Percentiles rank a stretch among this genome's conserved stretches.
These are phyloP conservation scores for Gymnodraco acuticeps DNA, from an alignment of 2,797 vertebrate species.

Conservation along the genomic window DNA sequence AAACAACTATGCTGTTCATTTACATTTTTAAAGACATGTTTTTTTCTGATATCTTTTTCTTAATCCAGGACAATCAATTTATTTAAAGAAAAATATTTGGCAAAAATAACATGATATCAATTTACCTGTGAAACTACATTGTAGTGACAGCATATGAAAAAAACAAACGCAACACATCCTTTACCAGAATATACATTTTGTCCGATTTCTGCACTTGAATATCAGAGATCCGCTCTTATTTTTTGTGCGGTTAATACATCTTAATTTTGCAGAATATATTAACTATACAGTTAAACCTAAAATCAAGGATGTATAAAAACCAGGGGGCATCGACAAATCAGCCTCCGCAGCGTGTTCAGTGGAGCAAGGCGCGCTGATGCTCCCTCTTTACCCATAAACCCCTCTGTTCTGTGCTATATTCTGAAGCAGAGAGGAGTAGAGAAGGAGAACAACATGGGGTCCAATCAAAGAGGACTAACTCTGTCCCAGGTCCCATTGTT, in stretches of 20 bases:
- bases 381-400: conserved; percentile 56
- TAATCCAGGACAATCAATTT: not conserved
- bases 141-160: conserved; percentile 2
- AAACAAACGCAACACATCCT: no score
- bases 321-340: conserved; percentile 33
- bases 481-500: conserved; percentile 30
- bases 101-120: conserved; percentile 14
- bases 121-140: conserved; percentile 36
- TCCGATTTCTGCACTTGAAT: conserved; percentile 27
- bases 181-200: no score
- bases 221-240: conserved; percentile 18
- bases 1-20: not conserved
- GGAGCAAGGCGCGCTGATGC: conserved; percentile 17
- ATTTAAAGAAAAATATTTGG: not conserved
- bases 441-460: conserved; percentile 27
- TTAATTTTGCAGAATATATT: conserved; percentile 48
- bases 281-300: conserved; percentile 39
- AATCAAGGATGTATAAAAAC: conserved; percentile 17
- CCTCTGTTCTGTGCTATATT: conserved; percentile 19
- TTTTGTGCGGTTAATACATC: conserved; percentile 36
- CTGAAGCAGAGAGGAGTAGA: conserved; percentile 4
- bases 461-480: conserved; percentile 43
- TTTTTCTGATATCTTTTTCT: not conserved
- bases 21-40: not conserved
- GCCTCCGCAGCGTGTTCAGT: conserved; percentile 17